Evolutionary conservation across 2,888 invertebrate species (phyloP), one percentile per base, ranked within the genome.

Genomic region (Apotomis capreana): DNA sequence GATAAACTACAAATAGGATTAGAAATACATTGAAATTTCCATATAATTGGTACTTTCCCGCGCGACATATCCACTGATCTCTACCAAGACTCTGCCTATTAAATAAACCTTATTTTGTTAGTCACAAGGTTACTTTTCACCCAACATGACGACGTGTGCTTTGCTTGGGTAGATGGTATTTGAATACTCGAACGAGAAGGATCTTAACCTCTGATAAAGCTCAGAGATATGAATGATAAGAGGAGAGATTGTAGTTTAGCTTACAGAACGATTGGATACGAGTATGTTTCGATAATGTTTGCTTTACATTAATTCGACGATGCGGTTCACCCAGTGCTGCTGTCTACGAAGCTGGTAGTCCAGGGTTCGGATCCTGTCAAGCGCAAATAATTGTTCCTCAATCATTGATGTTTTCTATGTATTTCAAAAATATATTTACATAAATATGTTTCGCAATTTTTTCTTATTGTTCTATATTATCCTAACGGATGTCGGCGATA

Each of bases 1-100:
- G 57, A 65, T 65, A 57, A 57, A 57, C 44, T 49, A 36, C 51
- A 57, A 72, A 68, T 68, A 68, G 72, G 68, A 72, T 72, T 68
- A 68, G 26, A 26, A 5, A 3, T 40, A 40, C 51, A 44, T 63
- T 52, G 15, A 63, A 68, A 72, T 72, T 63, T 68, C 57, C 72
- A 72, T 72, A 72, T 68, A 72, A 68, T 72, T 71, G 61, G 71
- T 49, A 55, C 40, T 64, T 46, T 36, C 51, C 44, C 40, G 37
- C 54, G 26, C 10, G 49, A 49, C 49, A 49, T 46, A 46, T 55
- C 44, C n/a, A 57, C 65, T 54, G 49, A 12, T 46, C 26, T 55
- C 64, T 40, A 46, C 26, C 46, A 36, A 36, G 26, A 6, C 3
- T 12, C 8, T 5, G 15, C 13, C 54, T 9, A 9, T 4, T 46